Evolutionary conservation across 2,797 vertebrate species (phyloP), one percentile per base, ranked within the genome.

Genomic region (Calcarius lapponicus): DNA sequence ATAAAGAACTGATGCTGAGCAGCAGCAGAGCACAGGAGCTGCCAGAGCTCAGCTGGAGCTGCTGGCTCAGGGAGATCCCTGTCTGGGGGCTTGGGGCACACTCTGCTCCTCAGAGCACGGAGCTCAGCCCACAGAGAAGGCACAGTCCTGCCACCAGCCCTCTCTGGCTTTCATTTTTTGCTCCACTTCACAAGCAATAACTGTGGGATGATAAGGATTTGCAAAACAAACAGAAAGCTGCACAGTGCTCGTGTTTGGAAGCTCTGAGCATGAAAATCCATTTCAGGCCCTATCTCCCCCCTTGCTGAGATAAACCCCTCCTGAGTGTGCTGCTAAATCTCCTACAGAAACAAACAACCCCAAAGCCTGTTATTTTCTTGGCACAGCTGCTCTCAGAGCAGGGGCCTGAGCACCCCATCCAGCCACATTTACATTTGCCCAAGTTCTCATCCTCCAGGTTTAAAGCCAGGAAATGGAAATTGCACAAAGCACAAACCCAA

Each of bases 241-340:
- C 95, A 84, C 17, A 67, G 65, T 6, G 87, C 80, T 96, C 94
- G 85, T 96, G 96, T 96, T 96, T 89, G 93, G 95, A 91, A 97
- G 91, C 95, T 86, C 71, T 34, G 94, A 97, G 97, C 97, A 95
- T 96, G 95, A 97, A 98, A 98, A 98, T 96, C 95, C 94, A 97
- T 97, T 97, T 96, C 94, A 92, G 92, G 87, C 86, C 85, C 95
- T 89, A 78, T 94, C 91, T 97, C 73, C 79, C 92, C 95, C 81
- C 72, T 72, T 36, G 7, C 70, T 0, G 2, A 80, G 96, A 96
- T 96, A 97, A 98, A 95, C 89, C 82, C 67, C 62, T 92, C 95
- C 91, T 66, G 88, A 95, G 86, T 43, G 1, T 5, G 67, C 84
- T 79, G 71, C 71, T 34, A 88, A 96, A 78, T 93, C 95, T 93